Evolutionary conservation across 2,888 invertebrate genomes (phyloP), one percentile per base, ranked within the genome.

Genomic region (Leucophenga montana): DNA sequence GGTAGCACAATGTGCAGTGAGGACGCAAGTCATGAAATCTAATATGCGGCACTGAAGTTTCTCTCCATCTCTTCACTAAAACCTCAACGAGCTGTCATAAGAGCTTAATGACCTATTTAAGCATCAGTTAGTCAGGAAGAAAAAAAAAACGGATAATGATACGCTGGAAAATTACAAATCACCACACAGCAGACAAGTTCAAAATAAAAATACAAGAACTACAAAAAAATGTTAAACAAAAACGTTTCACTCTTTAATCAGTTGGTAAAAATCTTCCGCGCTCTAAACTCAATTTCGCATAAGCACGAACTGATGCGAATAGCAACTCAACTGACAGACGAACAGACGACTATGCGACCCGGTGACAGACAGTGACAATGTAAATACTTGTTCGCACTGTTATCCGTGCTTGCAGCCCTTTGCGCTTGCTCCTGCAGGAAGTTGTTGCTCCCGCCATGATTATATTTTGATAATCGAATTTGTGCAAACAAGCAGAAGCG

Each of bases 391-490:
- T 64, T 14, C 27, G 22, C 22, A 13, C 4, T 64, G 48, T 64
- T 48, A 48, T 64, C 22, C 20, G n/a, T n/a, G n/a, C n/a, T n/a
- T n/a, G n/a, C n/a, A n/a, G n/a, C n/a, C n/a, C n/a, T n/a, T n/a
- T n/a, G n/a, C n/a, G n/a, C 9, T 48, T 20, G 18, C 44, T 46
- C 14, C 22, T 56, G 20, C 16, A 3, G 4, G 4, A 56, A 56
- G 56, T 56, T 56, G 22, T 14, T 64, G 18, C 16, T 64, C 3
- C 20, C 18, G 11, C 27, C 8, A 20, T 46, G 22, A 46, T 48
- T 73, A 76, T 78, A 75, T 77, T 78, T 77, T 80, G 82, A 85
- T 83, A 83, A 83, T 83, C 83, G 82, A 83, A 85, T 83, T 82
- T 85, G 84, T 73, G 73, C 82, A 83, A 80, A 77, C 84, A 80